Conservation (phyloP, 2,113 vertebrate species). For the Cinclus mexicanus region DNA sequence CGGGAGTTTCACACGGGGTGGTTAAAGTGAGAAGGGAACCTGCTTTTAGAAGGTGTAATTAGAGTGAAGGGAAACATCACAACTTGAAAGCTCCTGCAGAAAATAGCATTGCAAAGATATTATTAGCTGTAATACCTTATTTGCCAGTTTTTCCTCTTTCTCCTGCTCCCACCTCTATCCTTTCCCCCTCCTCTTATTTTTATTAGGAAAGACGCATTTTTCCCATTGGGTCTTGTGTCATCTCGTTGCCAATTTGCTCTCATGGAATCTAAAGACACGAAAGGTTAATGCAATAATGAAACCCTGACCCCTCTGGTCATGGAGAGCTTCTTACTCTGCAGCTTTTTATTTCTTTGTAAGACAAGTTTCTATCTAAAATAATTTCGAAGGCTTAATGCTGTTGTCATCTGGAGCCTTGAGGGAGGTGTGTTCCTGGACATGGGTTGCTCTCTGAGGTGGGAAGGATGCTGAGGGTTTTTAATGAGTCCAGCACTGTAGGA, state of each 20-base stretch:
- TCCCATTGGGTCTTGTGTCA: neutral
- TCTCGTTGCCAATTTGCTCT: slow-evolving; percentile 61
- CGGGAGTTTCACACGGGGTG: neutral
- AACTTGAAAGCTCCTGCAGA: slow-evolving; percentile 44
- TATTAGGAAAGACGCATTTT: slow-evolving; percentile 40
- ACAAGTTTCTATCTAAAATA: slow-evolving; percentile 51
- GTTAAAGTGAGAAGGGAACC: slow-evolving; percentile 47
- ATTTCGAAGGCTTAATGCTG: slow-evolving; percentile 49
- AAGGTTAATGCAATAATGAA: slow-evolving; percentile 72
- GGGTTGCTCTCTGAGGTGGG: slow-evolving; percentile 20
- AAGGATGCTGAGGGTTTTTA: slow-evolving; percentile 1
- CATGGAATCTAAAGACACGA: slow-evolving; percentile 52
- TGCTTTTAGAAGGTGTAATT: slow-evolving; percentile 49
- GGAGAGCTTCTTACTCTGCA: slow-evolving; percentile 38
- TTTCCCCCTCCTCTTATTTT: neutral
- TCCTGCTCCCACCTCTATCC: neutral
- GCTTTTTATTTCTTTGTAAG: slow-evolving; percentile 63
- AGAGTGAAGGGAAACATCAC: slow-evolving; percentile 45
- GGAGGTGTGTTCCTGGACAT: neutral
- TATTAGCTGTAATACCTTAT: slow-evolving; percentile 45
- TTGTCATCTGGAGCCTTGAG: slow-evolving; percentile 17
- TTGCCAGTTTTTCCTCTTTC: neutral
- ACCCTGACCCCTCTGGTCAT: slow-evolving; percentile 62
- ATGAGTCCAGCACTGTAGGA: neutral
- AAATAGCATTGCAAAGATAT: slow-evolving; percentile 41